Base-by-base conservation (phyloP, 2,113 vertebrate species). In the Tychaedon coryphoeus region DNA sequence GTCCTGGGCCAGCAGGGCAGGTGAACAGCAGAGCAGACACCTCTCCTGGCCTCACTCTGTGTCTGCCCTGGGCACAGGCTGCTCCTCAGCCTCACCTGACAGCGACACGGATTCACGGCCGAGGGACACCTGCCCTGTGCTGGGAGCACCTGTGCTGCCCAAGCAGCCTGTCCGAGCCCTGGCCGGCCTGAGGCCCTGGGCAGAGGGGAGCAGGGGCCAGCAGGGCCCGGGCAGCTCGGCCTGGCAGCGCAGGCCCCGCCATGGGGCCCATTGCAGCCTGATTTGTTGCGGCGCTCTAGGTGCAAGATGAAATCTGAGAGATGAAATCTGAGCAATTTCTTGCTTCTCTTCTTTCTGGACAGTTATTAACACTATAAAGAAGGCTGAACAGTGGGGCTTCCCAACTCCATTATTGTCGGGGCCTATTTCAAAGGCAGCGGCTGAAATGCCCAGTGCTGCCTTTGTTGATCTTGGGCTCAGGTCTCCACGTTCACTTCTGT, bases 331-430 rank as follows among this genome's bases (percentile, higher is more conserved):
- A 96, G 94, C 96, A 95, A 95, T 96, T 95, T 93, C 96, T 95
- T 96, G 96, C 96, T 95, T 97, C 96, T 77, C 93, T 96, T 97
- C 96, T 97, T 88, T 90, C 92, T 93, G 96, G 97, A 93, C 93
- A 97, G 95, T 96, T 95, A 97, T 97, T 97, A 96, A 97, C 97
- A 97, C 96, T 95, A 96, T 96, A 97, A 97, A 97, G 95, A 94
- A 54, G 57, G 69, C 83, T 64, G 94, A 97, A 95, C 97, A 97
- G 97, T 97, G 95, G 97, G 96, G 95, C 94, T 95, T 88, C 94
- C 92, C 92, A 80, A 90, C 85, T 90, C 86, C 90, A 90, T 77
- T 97, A 95, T 96, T 96, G 93, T 95, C 88, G 70, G 76, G 95
- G 82, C 78, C 93, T 71, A 2, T 89, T 97, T 97, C 96, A 97